Conservation (phyloP, 2,113 vertebrate species). For the Ochotona princeps region DNA sequence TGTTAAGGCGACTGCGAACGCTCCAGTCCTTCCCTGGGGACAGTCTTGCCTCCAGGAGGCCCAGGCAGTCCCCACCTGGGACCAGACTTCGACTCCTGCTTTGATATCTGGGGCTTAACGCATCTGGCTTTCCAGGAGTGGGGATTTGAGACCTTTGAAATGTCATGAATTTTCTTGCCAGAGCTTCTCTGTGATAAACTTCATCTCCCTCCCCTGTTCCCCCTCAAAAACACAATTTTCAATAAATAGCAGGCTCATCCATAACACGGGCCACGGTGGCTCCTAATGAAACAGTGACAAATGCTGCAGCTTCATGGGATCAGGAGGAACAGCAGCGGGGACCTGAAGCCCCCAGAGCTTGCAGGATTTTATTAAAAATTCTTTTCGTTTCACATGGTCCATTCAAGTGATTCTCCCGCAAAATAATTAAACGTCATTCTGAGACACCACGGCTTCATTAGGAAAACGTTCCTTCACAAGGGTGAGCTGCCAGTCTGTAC, state of each 20-base stretch:
- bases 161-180: slow-evolving; percentile 72
- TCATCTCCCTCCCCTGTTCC: slow-evolving; percentile 39
- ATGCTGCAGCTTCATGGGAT: slow-evolving; percentile 81
- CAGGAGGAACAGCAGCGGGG: slow-evolving; percentile 80
- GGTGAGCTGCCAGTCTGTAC: not conserved
- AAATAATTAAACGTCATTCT: slow-evolving; percentile 84
- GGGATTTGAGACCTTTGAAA: slow-evolving; percentile 64
- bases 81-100: not conserved
- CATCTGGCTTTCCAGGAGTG: slow-evolving; percentile 22
- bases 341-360: slow-evolving; percentile 70
- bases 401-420: slow-evolving; percentile 81
- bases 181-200: slow-evolving; percentile 63
- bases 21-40: not conserved
- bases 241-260: slow-evolving; percentile 86
- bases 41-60: not conserved
- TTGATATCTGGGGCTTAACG: slow-evolving; percentile 11
- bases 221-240: slow-evolving; percentile 82
- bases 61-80: not conserved
- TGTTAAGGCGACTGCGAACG: not conserved
- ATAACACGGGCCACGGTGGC: slow-evolving; percentile 75
- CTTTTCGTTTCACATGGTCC: slow-evolving; percentile 81
- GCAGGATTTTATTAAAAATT: slow-evolving; percentile 85
- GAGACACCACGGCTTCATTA: slow-evolving; percentile 80
- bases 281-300: slow-evolving; percentile 86
- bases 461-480: slow-evolving; percentile 69